Conservation (phyloP, 2,888 invertebrate species). For the Imbricaverruca yamaguchii region DNA sequence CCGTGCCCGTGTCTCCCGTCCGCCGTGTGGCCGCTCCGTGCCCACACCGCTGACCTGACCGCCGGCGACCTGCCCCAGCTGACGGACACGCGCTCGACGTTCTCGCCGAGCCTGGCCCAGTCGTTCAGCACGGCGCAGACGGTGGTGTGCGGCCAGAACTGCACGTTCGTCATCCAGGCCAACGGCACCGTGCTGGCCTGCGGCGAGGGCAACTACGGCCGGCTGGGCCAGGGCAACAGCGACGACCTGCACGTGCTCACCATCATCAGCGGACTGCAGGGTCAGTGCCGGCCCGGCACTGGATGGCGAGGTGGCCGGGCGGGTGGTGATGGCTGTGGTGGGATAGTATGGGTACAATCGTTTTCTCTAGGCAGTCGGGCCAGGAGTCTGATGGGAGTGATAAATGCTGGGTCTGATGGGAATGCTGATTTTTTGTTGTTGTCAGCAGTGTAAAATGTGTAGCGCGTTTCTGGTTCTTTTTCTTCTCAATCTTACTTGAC, state of each 20-base stretch:
- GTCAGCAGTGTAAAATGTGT: no score
- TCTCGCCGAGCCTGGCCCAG: slow-evolving; percentile 44
- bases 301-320: neutral
- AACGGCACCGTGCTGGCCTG: slow-evolving; percentile 56
- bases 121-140: slow-evolving; percentile 49
- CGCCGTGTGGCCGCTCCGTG: no score
- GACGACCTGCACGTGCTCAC: slow-evolving; percentile 54
- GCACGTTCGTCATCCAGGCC: slow-evolving; percentile 55
- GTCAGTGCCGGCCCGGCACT: slow-evolving; percentile 28
- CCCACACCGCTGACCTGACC: no score
- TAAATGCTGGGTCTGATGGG: neutral
- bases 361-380: no score
- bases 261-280: slow-evolving; percentile 53
- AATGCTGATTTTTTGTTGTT: slow-evolving; percentile 51
- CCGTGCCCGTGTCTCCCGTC: no score
- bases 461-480: no score
- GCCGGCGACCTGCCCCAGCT: neutral
- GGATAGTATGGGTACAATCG: no score
- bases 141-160: slow-evolving; percentile 58
- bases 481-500: no score
- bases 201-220: slow-evolving; percentile 57
- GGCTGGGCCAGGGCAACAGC: slow-evolving; percentile 56
- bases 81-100: slow-evolving; percentile 40
- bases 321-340: neutral
- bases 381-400: no score